These are phyloP conservation scores for Eupsilia transversa DNA, from an alignment of 2,888 invertebrate species.

Conservation along the genomic window DNA sequence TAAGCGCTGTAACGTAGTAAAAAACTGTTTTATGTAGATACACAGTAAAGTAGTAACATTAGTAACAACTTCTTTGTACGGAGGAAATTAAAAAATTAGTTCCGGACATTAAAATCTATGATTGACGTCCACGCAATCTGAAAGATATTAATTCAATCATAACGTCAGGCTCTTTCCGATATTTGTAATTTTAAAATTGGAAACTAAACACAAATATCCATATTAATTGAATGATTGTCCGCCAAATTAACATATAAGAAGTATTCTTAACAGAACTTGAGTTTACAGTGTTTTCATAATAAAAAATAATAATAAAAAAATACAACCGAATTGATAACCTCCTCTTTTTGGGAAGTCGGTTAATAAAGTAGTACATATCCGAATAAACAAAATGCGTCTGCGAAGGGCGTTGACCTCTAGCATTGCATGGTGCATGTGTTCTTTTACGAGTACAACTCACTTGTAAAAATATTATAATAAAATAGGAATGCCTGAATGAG, in stretches of 20 bases:
- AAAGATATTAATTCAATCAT: slow-evolving; percentile 28
- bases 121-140: slow-evolving; percentile 54
- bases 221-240: slow-evolving; percentile 24
- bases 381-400: slow-evolving; percentile 69
- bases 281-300: slow-evolving; percentile 44
- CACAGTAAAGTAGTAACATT: slow-evolving; percentile 7
- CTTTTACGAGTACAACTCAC: slow-evolving; percentile 48
- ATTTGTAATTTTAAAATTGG: slow-evolving; percentile 22
- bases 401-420: slow-evolving; percentile 72
- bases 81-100: slow-evolving; percentile 27
- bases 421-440: slow-evolving; percentile 62
- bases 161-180: slow-evolving; percentile 33
- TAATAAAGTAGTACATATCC: slow-evolving; percentile 61
- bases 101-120: slow-evolving; percentile 15
- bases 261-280: slow-evolving; percentile 21
- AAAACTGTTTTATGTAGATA: slow-evolving; percentile 17
- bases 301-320: no score
- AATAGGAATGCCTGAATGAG: slow-evolving; percentile 60
- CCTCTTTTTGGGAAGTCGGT: no score
- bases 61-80: slow-evolving; percentile 7
- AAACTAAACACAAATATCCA: slow-evolving; percentile 4
- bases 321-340: no score
- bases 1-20: no score
- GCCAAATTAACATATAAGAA: slow-evolving; percentile 31
- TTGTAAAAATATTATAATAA: slow-evolving; percentile 67